Conservation (phyloP, 2,888 invertebrate genomes). For the Carpatolechia fugitivella region DNA sequence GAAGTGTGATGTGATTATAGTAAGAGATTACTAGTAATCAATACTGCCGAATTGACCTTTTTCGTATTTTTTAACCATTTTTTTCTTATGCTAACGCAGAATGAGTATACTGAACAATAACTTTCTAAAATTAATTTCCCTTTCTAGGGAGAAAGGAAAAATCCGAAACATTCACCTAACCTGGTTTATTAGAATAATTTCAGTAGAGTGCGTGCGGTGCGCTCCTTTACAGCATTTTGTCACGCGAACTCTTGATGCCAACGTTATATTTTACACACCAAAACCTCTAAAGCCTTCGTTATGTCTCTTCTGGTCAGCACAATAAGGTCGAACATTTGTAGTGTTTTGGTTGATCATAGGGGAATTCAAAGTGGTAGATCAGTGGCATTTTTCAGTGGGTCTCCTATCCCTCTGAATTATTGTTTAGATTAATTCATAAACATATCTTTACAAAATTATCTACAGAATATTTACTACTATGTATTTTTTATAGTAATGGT, state of each 20-base stretch:
- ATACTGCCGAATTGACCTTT: too few relatives aligned
- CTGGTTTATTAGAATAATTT: constrained; percentile 77
- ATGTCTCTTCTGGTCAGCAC: constrained; percentile 28
- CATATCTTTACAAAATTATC: constrained; percentile 15
- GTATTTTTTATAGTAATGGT: constrained; percentile 39
- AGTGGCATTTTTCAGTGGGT: constrained; percentile 47
- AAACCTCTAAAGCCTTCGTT: constrained; percentile 26
- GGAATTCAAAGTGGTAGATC: constrained; percentile 21
- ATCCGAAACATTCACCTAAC: constrained; percentile 66
- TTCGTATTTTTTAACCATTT: too few relatives aligned
- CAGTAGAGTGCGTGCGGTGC: constrained; percentile 68
- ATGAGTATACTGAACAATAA: constrained; percentile 18
- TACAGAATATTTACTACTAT: constrained; percentile 36
- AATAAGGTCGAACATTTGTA: constrained; percentile 24
- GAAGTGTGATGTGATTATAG: too few relatives aligned
- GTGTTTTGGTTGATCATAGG: constrained; percentile 8
- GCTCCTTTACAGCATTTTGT: constrained; percentile 54
- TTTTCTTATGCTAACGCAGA: too few relatives aligned
- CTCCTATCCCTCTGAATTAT: constrained; percentile 63
- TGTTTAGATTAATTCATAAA: constrained; percentile 50
- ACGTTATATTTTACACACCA: constrained; percentile 36
- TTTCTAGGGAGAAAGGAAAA: constrained; percentile 38
- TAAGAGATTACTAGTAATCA: too few relatives aligned
- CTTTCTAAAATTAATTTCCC: constrained; percentile 30
- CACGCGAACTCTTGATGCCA: constrained; percentile 57